phyloP scores from a whole-genome alignment of 1,140 invertebrate species.

The Cyphomyrmex costatus region DNA sequence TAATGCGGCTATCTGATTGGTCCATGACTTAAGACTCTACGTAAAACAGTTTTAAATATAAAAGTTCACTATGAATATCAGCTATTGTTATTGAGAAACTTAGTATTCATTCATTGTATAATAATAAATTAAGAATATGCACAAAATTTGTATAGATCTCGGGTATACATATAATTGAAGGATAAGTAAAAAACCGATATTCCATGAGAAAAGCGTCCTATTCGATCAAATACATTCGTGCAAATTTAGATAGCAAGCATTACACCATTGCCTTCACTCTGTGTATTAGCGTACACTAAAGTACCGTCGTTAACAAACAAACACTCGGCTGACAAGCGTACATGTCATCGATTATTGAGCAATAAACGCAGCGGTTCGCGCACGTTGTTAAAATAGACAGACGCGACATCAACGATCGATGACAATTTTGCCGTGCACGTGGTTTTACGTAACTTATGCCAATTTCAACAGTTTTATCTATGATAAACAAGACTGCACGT shows the following conservation, averaged over 20 bases:
- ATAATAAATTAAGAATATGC: not conserved
- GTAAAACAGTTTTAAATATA: too few species aligned
- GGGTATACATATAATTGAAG: not conserved
- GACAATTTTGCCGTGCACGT: not conserved
- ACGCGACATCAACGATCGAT: not conserved
- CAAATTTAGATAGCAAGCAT: slow-evolving; percentile 1
- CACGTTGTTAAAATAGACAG: not conserved
- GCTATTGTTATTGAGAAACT: too few species aligned
- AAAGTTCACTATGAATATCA: too few species aligned
- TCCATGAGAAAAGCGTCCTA: not conserved
- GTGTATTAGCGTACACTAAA: not conserved
- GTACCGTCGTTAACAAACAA: slow-evolving; percentile 36
- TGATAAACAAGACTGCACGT: not conserved
- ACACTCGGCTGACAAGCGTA: not conserved
- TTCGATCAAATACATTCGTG: slow-evolving; percentile 12
- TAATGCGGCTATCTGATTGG: too few species aligned
- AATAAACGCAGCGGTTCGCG: not conserved
- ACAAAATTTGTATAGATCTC: slow-evolving; percentile 1
- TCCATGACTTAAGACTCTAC: too few species aligned
- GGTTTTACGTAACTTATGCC: slow-evolving; percentile 6
- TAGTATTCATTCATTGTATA: too few species aligned
- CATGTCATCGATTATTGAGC: not conserved
- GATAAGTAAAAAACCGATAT: not conserved
- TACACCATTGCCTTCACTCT: not conserved
- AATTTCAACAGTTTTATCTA: slow-evolving; percentile 23